Evolutionary conservation across 2,888 invertebrate species (phyloP), one percentile per base, ranked within the genome.

Genomic region (Erebia palarica): DNA sequence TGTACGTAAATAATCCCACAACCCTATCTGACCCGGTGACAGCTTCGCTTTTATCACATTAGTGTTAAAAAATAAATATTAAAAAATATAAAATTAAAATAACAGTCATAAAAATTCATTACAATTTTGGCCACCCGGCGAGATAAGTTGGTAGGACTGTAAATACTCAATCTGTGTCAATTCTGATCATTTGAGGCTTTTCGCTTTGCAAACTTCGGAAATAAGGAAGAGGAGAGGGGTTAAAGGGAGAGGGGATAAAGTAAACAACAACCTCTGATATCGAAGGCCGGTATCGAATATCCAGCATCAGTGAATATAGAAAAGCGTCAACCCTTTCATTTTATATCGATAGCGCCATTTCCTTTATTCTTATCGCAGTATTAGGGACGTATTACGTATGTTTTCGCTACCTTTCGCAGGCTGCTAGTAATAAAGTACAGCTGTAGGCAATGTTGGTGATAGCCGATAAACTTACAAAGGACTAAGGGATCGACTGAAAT

Each of bases 381-480:
- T 65, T 27, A 53, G 55, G 36, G 55, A 4, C 21, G 49, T 49
- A 42, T 55, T 36, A 36, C 7, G 36, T 36, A 42, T 55, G 18
- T 65, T 65, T 65, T 65, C 55, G 36, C 4, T 55, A 36, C 53
- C 65, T 16, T 53, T 65, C 51, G n/a, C 36, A 65, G 53, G 42
- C 53, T 11, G 36, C 16, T 53, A 9, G 53, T 55, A 55, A 65
- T 65, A 65, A 53, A 65, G 65, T 55, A 16, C 53, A 55, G 64
- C 51, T 27, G 51, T 51, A 36, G 64, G 16, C 18, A 53, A 36
- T 55, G 53, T 55, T 53, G 18, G 13, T 47, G 21, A 27, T 14
- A 21, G 63, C 36, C 65, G 42, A 65, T 53, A 65, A 42, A 53
- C 47, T 65, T 42, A 42, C 53, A 55, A 65, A 65, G 65, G 55